Conservation (phyloP, 1,140 invertebrate genomes). For the Dufourea novaeangliae region DNA sequence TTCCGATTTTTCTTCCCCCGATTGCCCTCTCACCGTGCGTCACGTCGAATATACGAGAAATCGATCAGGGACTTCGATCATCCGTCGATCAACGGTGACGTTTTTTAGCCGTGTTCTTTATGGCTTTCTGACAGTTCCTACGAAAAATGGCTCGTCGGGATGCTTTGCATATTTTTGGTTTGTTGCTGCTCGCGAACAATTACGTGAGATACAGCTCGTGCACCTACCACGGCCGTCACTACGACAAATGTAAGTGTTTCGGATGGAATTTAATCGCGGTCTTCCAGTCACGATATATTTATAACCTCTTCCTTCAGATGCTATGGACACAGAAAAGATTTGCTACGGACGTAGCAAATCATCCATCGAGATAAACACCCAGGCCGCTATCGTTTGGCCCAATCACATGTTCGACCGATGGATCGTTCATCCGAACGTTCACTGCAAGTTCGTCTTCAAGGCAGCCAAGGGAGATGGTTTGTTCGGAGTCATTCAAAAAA, state of each 20-base stretch:
- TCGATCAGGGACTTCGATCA: not conserved
- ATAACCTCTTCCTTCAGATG: constrained; percentile 47
- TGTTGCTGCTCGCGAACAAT: constrained; percentile 16
- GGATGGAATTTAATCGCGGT: not conserved
- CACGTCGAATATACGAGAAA: not conserved
- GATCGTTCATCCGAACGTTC: constrained; percentile 46
- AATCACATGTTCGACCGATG: constrained; percentile 65
- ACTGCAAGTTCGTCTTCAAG: constrained; percentile 68
- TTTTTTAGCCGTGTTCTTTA: constrained; percentile 36
- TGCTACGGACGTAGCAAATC: constrained; percentile 56
- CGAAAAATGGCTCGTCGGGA: constrained; percentile 46
- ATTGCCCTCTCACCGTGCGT: too few relatives aligned
- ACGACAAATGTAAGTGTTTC: constrained; percentile 42
- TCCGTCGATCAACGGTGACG: not conserved
- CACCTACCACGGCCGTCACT: not conserved
- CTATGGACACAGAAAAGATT: constrained; percentile 55
- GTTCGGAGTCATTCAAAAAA: constrained; percentile 74
- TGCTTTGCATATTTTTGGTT: constrained; percentile 19
- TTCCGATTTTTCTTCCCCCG: not conserved
- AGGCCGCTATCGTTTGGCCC: constrained; percentile 58
- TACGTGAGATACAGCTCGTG: constrained; percentile 44
- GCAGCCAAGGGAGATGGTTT: constrained; percentile 60
- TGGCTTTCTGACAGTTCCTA: constrained; percentile 54
- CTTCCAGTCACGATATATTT: not conserved
- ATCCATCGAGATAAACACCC: not conserved